A percentile compares a stretch with the other conserved stretches of the same genome.
Evolutionary conservation across 2,113 vertebrate species (phyloP).

Genomic region (Dipodomys ordii): DNA sequence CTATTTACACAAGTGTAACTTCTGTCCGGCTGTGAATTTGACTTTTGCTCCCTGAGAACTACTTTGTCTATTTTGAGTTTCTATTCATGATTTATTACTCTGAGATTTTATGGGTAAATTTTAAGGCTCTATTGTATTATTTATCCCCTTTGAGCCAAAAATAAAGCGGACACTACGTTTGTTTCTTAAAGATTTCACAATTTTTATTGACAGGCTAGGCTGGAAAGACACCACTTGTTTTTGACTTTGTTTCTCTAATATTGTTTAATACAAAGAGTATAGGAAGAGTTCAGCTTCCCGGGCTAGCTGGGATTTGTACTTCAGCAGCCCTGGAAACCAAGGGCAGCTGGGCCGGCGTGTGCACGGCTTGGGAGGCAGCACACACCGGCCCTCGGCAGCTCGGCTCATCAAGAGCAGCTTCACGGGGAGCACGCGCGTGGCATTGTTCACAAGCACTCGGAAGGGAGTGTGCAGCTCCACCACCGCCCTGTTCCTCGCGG

Average conservation of each 20-base stretch:
- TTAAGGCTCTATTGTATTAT: constrained; percentile 23
- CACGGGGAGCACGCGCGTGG: no score
- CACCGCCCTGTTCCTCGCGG: no score
- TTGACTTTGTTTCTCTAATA: constrained; percentile 27
- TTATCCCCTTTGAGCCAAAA: background rate
- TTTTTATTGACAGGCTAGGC: background rate
- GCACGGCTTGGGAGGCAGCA: no score
- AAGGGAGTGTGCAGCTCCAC: no score
- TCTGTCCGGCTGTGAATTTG: background rate
- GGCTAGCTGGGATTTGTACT: background rate
- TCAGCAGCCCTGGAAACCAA: no score
- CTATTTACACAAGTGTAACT: background rate
- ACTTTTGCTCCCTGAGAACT: constrained; percentile 15
- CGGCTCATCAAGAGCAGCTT: no score
- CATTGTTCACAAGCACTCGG: no score
- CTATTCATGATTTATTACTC: background rate
- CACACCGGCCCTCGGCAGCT: no score
- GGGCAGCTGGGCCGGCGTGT: no score
- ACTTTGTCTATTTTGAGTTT: constrained; percentile 40
- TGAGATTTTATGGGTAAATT: constrained; percentile 30
- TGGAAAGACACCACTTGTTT: background rate
- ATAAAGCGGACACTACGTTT: background rate
- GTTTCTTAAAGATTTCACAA: constrained; percentile 8
- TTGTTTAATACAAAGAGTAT: background rate
- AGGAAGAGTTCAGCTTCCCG: background rate